Base-by-base conservation (phyloP, 2,888 invertebrate species). In the Dolichomitus sp. region DNA sequence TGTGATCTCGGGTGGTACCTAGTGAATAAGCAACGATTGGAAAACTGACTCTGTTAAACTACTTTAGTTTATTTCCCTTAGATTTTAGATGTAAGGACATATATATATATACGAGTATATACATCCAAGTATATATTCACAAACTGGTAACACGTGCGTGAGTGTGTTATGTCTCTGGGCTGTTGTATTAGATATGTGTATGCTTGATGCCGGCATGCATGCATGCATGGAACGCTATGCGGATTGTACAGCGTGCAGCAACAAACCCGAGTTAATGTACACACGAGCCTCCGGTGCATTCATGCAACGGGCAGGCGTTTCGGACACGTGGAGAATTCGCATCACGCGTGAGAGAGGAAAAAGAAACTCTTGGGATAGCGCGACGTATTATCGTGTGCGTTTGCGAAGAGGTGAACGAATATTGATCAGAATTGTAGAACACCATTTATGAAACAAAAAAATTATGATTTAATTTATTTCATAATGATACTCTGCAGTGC, bases 271-370 rank as follows among this genome's bases (percentile, higher is more conserved):
- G 61, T 68, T 70, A 65, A 75, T 74, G 45, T 65, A 52, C 72
- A 57, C 78, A 57, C 57, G 79, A 65, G 42, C 52, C 83, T 63
- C 76, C 59, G 79, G 75, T 68, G 79, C 70, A 76, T 80, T 76
- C 70, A 57, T 79, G 72, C 76, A 72, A 40, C 72, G 66, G 61
- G 40, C 72, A 72, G 72, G 82, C 74, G 74, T 82, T 78, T 82
- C 42, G 65, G 78, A 82, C 70, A 79, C 65, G 78, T 59, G 50
- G 74, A 57, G 81, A 81, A 81, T 77, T 81, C 81, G 37, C 77
- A 68, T 81, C 68, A 54, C 52, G 52, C 72, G 61, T 37, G 75
- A 50, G 52, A 57, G 59, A 68, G 63, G 59, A 72, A 74, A 74
- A 74, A 69, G 65, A 74, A 74, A 57, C 33, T 61, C 54, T 61